These are phyloP conservation scores for Scaptomyza parva DNA, from an alignment of 2,888 invertebrate species.

Conservation along the genomic window DNA sequence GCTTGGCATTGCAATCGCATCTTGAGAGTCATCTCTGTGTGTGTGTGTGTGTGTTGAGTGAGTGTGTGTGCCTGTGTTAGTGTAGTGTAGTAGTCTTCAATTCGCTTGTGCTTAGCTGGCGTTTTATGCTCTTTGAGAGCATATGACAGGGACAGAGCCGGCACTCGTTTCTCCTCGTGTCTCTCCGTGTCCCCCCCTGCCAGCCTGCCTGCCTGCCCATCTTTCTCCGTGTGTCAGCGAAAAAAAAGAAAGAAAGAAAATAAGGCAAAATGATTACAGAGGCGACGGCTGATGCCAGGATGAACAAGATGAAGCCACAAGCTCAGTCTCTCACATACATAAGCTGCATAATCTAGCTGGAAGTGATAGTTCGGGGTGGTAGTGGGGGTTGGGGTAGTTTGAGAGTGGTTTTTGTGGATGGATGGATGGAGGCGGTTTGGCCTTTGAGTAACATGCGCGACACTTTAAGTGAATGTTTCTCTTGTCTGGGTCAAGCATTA, in stretches of 20 bases:
- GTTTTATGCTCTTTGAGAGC: conserved; percentile 54
- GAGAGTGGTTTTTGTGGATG: background rate
- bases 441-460: conserved; percentile 38
- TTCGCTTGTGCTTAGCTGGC: conserved; percentile 59
- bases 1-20: conserved; percentile 38
- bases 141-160: conserved; percentile 20
- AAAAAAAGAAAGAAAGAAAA: conserved; percentile 53
- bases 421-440: background rate
- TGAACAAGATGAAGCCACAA: conserved; percentile 30
- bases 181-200: background rate
- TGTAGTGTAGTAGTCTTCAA: background rate
- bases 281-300: conserved; percentile 27
- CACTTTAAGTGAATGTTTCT: conserved; percentile 48
- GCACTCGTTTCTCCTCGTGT: conserved; percentile 8
- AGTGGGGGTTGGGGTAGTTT: background rate
- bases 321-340: conserved; percentile 24
- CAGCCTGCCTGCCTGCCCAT: conserved; percentile 26
- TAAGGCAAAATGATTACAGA: conserved; percentile 59
- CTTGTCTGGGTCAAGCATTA: conserved; percentile 68
- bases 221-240: conserved; percentile 68
- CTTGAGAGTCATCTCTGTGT: conserved; percentile 32
- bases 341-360: conserved; percentile 52
- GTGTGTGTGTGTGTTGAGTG: too few relatives aligned
- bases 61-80: too few relatives aligned
- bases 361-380: background rate